Evolutionary conservation across 2,888 invertebrate species (phyloP).

Genomic region (Sinohyriopsis cumingii): DNA sequence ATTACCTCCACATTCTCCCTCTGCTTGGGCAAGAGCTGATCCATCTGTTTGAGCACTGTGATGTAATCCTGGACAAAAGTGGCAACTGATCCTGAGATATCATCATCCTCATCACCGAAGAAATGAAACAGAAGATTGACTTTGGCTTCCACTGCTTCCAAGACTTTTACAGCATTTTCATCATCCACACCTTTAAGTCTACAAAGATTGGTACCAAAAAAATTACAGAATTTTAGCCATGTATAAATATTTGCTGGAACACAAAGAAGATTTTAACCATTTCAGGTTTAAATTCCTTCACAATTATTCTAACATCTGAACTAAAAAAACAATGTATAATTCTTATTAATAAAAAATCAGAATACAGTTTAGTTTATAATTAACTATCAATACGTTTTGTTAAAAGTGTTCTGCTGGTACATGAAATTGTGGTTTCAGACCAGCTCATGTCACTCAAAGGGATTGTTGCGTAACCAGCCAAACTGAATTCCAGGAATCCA

Average conservation of each 20-base stretch:
- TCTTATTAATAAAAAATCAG: no score
- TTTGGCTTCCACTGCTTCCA: slow-evolving; percentile 72
- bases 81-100: slow-evolving; percentile 74
- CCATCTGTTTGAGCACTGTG: slow-evolving; percentile 71
- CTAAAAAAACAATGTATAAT: no score
- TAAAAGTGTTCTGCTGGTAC: no score
- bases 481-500: no score
- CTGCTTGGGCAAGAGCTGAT: slow-evolving; percentile 66
- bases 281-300: not conserved
- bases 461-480: no score
- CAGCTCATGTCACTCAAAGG: no score
- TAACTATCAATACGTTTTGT: no score
- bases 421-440: no score
- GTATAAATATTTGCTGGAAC: not conserved
- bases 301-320: no score
- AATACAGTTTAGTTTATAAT: no score
- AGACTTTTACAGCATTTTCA: slow-evolving; percentile 52
- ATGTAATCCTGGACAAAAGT: slow-evolving; percentile 75
- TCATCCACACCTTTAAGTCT: slow-evolving; percentile 65
- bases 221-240: not conserved
- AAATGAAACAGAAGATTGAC: slow-evolving; percentile 73
- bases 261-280: not conserved
- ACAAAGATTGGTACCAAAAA: slow-evolving; percentile 14
- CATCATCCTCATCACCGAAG: slow-evolving; percentile 74
- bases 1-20: slow-evolving; percentile 68